Evolutionary conservation across 2,797 vertebrate species (phyloP).

Genomic region (Epinephelus malabaricus): DNA sequence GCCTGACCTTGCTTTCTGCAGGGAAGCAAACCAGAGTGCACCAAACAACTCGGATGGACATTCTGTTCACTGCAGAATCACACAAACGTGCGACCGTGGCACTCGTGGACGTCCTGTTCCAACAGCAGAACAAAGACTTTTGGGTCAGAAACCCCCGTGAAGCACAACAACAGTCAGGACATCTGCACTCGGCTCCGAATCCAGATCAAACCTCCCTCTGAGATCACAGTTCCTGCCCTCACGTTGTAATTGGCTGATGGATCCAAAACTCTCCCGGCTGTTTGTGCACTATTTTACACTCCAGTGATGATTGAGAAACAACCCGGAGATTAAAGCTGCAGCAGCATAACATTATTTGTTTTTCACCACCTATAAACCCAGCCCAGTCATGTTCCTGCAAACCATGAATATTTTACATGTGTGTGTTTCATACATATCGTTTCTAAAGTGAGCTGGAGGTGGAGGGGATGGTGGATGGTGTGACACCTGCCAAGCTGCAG

Average conservation of each 20-base stretch:
- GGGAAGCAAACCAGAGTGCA: not conserved
- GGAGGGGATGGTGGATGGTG: no score
- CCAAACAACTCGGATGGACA: not conserved
- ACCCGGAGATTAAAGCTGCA: no score
- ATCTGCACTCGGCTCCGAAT: constrained; percentile 72
- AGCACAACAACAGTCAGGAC: constrained; percentile 74
- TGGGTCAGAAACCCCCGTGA: constrained; percentile 72
- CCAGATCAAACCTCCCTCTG: constrained; percentile 58
- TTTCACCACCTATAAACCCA: no score
- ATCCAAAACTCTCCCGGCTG: not conserved
- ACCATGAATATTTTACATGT: no score
- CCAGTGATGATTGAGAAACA: not conserved
- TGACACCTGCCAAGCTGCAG: no score
- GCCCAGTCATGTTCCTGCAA: no score
- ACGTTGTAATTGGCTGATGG: not conserved
- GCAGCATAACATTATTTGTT: no score
- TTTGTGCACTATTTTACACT: not conserved
- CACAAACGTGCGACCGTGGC: constrained; percentile 23
- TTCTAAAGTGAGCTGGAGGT: no score
- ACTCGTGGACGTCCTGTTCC: constrained; percentile 42
- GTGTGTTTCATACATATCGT: no score
- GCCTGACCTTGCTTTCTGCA: not conserved
- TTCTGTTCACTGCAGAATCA: constrained; percentile 28
- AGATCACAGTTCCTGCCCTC: constrained; percentile 44
- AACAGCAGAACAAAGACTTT: constrained; percentile 42